Evolutionary conservation across 1,140 invertebrate species (phyloP), one percentile per base, ranked within the genome.

Genomic region (Maconellicoccus hirsutus): DNA sequence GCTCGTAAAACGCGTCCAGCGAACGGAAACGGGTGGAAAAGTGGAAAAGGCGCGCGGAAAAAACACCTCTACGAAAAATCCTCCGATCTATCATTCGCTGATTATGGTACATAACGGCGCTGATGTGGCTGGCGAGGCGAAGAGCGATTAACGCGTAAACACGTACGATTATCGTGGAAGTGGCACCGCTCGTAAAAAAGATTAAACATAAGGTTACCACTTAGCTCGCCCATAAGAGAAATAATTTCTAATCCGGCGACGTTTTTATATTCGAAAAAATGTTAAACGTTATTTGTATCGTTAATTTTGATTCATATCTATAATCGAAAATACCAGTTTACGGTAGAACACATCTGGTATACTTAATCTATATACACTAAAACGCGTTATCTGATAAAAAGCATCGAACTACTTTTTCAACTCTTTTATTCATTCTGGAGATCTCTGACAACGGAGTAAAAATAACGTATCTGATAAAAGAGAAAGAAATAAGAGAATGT

Each of bases 291-390:
- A 52, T 52, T 52, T 52, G 42, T 52, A 52, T 52, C 42, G 42
- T 52, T 52, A 52, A 52, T 52, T 52, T 52, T 52, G 42, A 52
- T 52, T 52, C 42, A 52, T 52, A 52, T 52, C 42, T 52, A 19
- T 52, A 52, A 52, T 52, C 42, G 42, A 52, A 52, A 52, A 52
- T 52, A 52, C 42, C 42, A 52, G 42, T 52, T 52, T 52, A 52
- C 42, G 42, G 42, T 52, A 52, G 42, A 52, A 52, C 42, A 52
- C 42, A 52, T 52, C 42, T 52, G 42, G 42, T 52, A 16, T 52
- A 33, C 29, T 52, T n/a, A 52, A 52, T 52, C 42, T 52, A 52
- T 52, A 52, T n/a, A n/a, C n/a, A n/a, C n/a, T n/a, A n/a, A n/a
- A 52, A 52, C 42, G 29, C 29, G n/a, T 52, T 52, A 52, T 52